Evolutionary conservation across 2,113 vertebrate genomes (phyloP), one percentile per base, ranked within the genome.

Genomic region (Forbesichthys papilliferus): DNA sequence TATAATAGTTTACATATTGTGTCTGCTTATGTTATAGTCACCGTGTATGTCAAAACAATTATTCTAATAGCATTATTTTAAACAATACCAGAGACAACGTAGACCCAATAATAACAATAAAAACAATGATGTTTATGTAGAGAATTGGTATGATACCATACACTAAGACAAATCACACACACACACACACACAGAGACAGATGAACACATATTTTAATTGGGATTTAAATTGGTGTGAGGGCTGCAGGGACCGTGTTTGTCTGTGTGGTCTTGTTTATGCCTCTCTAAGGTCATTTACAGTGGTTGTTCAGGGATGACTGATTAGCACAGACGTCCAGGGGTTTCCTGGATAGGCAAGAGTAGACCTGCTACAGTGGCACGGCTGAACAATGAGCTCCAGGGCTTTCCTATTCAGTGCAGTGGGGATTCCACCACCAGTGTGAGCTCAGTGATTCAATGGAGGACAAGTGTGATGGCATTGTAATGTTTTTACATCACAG

Each of bases 301-400:
- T 74, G 74, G 86, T 86, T 78, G 86, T 90, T 90, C 87, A 87
- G 86, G 86, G 87, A 83, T 86, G 89, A 89, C 82, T 91, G 88
- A 90, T 91, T 89, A 91, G 66, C 76, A 60, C 78, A 78, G 84
- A 87, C 90, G 87, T 91, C 88, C 90, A 88, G 84, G 84, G 88
- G 86, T 84, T 82, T 85, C 84, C 78, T 87, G 76, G 73, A 84
- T 82, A 87, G 78, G 73, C 75, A 80, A 12, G 67, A 66, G 54
- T 52, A 75, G 83, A 89, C 87, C 87, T 88, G 84, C 85, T 85
- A 54, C 82, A 69, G 80, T 80, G 79, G 76, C 81, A 79, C 62
- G 70, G 74, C 76, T 83, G 70, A 72, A 64, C 73, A 65, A 48
- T 4, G n/a, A 69, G 80, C 89, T 84, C 71, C 63, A 3, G 87